Conservation (phyloP, 2,888 invertebrate genomes). For the Melanostoma mellinum region DNA sequence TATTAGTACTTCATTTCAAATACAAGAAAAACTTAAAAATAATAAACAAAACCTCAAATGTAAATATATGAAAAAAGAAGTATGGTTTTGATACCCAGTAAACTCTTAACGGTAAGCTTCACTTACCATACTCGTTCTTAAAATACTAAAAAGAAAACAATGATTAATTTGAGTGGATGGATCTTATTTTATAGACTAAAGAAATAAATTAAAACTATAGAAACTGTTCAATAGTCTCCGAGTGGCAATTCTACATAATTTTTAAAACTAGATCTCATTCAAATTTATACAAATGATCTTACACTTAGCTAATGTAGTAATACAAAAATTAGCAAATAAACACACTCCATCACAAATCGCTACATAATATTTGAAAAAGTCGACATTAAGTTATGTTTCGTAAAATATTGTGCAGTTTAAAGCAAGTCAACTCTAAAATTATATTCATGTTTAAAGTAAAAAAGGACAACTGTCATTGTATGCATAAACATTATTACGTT, state of each 20-base stretch:
- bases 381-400: neutral
- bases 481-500: neutral
- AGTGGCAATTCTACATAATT: conserved; percentile 4
- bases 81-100: no score
- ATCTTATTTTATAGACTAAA: neutral
- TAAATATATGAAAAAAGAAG: neutral
- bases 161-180: conserved; percentile 5
- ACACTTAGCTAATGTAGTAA: neutral
- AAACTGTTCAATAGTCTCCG: conserved; percentile 16
- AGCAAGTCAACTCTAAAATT: neutral
- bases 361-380: neutral
- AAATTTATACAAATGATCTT: conserved; percentile 20
- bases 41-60: conserved; percentile 13
- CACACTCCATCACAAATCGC: neutral
- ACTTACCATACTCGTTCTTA: neutral
- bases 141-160: neutral
- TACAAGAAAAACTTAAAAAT: conserved; percentile 7
- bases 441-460: neutral
- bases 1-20: conserved; percentile 25
- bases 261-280: neutral
- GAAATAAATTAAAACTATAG: neutral
- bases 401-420: conserved; percentile 20
- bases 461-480: neutral
- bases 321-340: neutral
- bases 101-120: no score